Evolutionary conservation across 2,113 vertebrate species (phyloP).

Genomic region (Callipepla squamata): DNA sequence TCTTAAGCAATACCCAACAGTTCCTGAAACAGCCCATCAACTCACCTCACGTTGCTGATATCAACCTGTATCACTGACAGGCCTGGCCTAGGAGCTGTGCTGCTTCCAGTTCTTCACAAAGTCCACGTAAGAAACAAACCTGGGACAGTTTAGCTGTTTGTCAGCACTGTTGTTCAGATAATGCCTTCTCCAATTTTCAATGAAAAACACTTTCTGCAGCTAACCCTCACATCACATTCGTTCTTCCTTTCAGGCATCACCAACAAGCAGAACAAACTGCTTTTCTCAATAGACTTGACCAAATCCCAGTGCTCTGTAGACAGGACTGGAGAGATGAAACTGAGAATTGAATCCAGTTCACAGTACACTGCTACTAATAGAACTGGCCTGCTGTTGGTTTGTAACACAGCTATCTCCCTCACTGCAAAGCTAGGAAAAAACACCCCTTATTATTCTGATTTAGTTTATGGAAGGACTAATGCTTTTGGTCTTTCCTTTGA

Average conservation of each 20-base stretch:
- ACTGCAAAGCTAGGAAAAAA: neutral
- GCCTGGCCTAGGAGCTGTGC: slow-evolving; percentile 19
- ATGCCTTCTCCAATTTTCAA: neutral
- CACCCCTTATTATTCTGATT: neutral
- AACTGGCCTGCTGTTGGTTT: neutral
- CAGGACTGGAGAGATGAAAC: neutral
- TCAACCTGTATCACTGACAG: neutral
- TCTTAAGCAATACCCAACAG: neutral
- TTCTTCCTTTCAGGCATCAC: neutral
- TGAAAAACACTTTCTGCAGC: neutral
- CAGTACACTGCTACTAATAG: neutral
- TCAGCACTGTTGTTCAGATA: neutral
- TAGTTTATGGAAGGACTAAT: neutral
- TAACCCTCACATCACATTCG: neutral
- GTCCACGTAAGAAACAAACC: slow-evolving; percentile 26
- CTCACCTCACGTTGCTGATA: slow-evolving; percentile 57
- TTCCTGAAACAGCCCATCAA: neutral
- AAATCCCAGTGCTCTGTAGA: neutral
- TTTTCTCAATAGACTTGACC: neutral
- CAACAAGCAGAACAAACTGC: neutral
- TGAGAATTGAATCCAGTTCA: neutral
- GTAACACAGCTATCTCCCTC: neutral
- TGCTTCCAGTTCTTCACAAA: slow-evolving; percentile 24
- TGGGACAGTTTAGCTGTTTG: neutral
- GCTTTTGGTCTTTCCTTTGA: neutral